A percentile compares a stretch with the other conserved stretches of the same genome.
Conservation (phyloP, 2,113 vertebrate species). For the Microtus oregoni region DNA sequence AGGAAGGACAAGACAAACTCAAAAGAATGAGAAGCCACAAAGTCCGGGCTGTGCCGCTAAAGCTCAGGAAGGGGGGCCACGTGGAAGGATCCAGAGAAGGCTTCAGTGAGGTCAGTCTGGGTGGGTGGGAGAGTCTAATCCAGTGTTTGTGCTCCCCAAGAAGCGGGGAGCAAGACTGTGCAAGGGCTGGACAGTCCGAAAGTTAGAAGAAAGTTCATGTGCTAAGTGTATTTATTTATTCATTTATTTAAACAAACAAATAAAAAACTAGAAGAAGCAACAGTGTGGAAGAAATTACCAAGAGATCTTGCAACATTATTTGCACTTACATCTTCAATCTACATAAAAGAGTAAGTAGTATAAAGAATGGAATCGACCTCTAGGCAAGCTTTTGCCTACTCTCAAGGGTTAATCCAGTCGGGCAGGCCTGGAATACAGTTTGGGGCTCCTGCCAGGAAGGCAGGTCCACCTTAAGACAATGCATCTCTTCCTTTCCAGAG, state of each 20-base stretch:
- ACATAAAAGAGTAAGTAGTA: neutral
- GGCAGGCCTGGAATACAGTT: no score
- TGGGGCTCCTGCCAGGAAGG: neutral
- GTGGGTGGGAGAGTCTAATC: neutral
- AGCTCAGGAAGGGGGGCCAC: neutral
- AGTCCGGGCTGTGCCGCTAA: no score
- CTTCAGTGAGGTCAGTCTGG: neutral
- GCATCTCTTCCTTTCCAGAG: neutral
- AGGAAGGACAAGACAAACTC: neutral
- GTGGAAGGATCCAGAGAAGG: neutral
- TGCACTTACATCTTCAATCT: neutral
- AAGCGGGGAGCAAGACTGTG: neutral
- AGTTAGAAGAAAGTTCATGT: neutral
- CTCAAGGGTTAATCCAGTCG: neutral
- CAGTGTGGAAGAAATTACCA: neutral
- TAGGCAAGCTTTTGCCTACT: neutral
- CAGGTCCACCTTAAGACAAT: neutral
- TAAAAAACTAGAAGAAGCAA: neutral
- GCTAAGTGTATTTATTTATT: neutral
- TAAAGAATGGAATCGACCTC: neutral
- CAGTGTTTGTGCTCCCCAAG: neutral
- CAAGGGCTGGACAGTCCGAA: neutral
- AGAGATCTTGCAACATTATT: neutral
- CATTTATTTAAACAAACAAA: neutral
- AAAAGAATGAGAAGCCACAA: neutral